These are phyloP conservation scores for Manis pentadactyla DNA, from an alignment of 2,797 vertebrate genomes.

Conservation along the genomic window DNA sequence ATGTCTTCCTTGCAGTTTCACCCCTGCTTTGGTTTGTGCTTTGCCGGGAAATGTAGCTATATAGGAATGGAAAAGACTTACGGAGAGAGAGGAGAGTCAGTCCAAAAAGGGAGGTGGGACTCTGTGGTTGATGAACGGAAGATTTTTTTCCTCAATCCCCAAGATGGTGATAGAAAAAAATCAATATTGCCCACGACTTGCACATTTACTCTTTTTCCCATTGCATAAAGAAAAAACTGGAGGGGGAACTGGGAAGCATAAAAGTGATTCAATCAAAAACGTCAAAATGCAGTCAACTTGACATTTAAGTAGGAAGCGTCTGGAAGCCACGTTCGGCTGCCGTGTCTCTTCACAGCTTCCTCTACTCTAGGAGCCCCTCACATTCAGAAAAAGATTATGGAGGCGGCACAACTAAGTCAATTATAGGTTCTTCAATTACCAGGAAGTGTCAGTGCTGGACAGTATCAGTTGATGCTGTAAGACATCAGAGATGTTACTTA, in stretches of 20 bases:
- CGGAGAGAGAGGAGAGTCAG: constrained; percentile 46
- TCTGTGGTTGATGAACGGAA: background rate
- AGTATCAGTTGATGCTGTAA: constrained; percentile 15
- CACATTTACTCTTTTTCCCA: background rate
- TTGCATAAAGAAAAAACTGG: background rate
- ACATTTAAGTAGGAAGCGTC: background rate
- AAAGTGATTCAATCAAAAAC: constrained; percentile 21
- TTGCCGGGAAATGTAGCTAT: constrained; percentile 58
- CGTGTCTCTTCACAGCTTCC: background rate
- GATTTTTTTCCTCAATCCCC: background rate
- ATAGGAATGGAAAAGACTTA: constrained; percentile 52
- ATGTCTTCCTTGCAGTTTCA: constrained; percentile 71
- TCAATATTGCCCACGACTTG: background rate
- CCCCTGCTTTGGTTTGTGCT: constrained; percentile 70
- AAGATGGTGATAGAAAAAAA: constrained; percentile 18
- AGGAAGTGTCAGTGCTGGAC: constrained; percentile 13
- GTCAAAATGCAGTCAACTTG: background rate
- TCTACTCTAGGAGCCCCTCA: background rate
- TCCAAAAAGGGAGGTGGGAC: background rate
- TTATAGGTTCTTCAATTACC: constrained; percentile 42
- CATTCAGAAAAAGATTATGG: background rate
- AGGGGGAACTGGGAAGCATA: background rate
- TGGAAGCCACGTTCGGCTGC: background rate
- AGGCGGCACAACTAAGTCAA: constrained; percentile 19
- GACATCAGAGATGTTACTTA: constrained; percentile 72